Percentiles rank a stretch among this genome's conserved stretches.
These are phyloP conservation scores for Saguinus oedipus DNA, from an alignment of 2,797 vertebrate genomes.

Conservation along the genomic window DNA sequence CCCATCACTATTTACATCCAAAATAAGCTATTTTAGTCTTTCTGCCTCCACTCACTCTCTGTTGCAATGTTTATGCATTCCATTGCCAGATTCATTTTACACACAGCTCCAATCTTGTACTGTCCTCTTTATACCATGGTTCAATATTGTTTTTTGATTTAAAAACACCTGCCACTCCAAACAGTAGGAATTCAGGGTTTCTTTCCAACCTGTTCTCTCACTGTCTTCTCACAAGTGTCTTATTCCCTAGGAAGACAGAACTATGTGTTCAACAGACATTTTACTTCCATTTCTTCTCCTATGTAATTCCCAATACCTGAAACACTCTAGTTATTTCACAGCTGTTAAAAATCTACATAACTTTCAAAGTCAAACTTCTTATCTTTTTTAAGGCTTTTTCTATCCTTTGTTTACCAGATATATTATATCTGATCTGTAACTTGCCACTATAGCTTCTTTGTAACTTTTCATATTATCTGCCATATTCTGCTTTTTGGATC, in stretches of 20 bases:
- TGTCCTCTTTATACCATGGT: not conserved
- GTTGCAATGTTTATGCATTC: not conserved
- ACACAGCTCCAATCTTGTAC: not conserved
- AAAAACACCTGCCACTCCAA: not conserved
- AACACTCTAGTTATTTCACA: not conserved
- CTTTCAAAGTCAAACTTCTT: not conserved
- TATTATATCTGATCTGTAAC: not conserved
- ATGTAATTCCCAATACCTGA: not conserved
- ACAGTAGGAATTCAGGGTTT: not conserved
- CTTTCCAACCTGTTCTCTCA: not conserved
- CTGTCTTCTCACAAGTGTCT: not conserved
- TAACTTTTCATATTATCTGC: not conserved
- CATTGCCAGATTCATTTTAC: not conserved
- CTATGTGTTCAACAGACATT: not conserved
- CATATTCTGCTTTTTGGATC: not conserved
- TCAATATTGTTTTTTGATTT: not conserved
- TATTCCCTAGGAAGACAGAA: not conserved
- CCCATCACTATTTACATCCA: not conserved
- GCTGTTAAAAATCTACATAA: not conserved
- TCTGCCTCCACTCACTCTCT: not conserved
- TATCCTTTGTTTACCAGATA: not conserved
- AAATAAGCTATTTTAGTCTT: not conserved
- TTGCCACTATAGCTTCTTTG: not conserved
- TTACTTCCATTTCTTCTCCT: not conserved
- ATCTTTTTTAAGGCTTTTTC: not conserved